Evolutionary conservation across 2,113 vertebrate genomes (phyloP).

Genomic region (Prietella phreatophila): DNA sequence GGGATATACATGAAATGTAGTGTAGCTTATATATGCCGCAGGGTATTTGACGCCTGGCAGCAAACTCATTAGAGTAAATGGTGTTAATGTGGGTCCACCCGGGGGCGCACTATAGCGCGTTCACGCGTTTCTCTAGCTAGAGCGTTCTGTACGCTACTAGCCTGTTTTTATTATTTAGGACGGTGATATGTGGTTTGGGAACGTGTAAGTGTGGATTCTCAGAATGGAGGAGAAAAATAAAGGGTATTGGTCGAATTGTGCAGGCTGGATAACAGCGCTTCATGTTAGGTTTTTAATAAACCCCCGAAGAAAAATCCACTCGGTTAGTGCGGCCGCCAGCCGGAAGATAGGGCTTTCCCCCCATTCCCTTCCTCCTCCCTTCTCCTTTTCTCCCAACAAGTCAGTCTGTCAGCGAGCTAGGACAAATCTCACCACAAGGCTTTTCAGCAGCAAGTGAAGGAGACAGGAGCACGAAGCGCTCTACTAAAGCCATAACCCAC

Average conservation of each 20-base stretch:
- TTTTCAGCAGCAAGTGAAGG: conserved; percentile 49
- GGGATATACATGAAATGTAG: not conserved
- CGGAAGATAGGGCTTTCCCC: conserved; percentile 66
- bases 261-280: conserved; percentile 58
- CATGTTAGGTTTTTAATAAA: conserved; percentile 44
- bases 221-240: conserved; percentile 40
- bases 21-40: conserved; percentile 5
- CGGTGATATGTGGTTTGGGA: conserved; percentile 31
- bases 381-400: conserved; percentile 61
- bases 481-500: conserved; percentile 38
- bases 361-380: conserved; percentile 46
- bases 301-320: conserved; percentile 61
- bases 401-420: conserved; percentile 71
- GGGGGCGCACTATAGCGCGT: conserved; percentile 68
- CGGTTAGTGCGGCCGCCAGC: conserved; percentile 66
- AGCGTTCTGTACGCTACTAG: not conserved
- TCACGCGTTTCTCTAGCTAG: conserved; percentile 22
- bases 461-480: conserved; percentile 35
- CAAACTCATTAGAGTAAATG: conserved; percentile 43
- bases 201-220: conserved; percentile 10
- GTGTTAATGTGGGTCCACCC: conserved; percentile 35
- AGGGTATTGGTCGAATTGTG: conserved; percentile 41
- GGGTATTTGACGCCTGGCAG: not conserved
- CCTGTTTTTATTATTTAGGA: not conserved
- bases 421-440: conserved; percentile 69